Evolutionary conservation across 2,797 vertebrate genomes (phyloP).

Genomic region (Chloroceryle amazona): DNA sequence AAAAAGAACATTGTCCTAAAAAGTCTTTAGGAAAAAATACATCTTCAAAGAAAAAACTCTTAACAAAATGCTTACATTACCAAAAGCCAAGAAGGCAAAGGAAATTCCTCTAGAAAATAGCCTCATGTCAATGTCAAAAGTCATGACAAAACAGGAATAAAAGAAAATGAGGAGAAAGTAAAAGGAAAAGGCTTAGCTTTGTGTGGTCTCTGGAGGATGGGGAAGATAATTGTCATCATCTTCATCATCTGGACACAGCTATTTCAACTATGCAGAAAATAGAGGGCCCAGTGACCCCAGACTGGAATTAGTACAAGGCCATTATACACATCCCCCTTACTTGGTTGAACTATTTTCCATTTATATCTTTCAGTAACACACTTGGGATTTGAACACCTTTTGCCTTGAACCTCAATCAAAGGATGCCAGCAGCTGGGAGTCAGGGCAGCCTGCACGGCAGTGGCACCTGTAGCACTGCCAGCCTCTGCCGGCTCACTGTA

Average conservation of each 20-base stretch:
- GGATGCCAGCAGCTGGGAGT: neutral
- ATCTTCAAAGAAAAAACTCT: neutral
- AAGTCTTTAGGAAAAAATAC: neutral
- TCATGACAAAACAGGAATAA: neutral
- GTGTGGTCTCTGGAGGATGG: constrained; percentile 25
- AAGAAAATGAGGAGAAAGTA: constrained; percentile 16
- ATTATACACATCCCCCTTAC: constrained; percentile 8
- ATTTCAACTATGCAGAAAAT: constrained; percentile 34
- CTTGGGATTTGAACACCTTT: constrained; percentile 14
- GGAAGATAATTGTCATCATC: constrained; percentile 50
- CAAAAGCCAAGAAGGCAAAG: neutral
- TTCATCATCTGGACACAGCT: constrained; percentile 47
- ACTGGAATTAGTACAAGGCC: constrained; percentile 21
- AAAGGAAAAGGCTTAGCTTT: constrained; percentile 46
- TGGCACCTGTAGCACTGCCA: constrained; percentile 25
- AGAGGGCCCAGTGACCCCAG: constrained; percentile 9
- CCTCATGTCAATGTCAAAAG: constrained; percentile 33
- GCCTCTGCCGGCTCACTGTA: neutral
- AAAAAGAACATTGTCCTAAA: neutral
- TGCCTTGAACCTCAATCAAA: neutral
- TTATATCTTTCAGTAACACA: constrained; percentile 24
- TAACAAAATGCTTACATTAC: constrained; percentile 20
- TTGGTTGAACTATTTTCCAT: neutral
- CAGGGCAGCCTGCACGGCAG: accelerated
- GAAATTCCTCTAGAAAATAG: constrained; percentile 29